These are phyloP conservation scores for Petromus typicus DNA, from an alignment of 2,113 vertebrate genomes.

Conservation along the genomic window DNA sequence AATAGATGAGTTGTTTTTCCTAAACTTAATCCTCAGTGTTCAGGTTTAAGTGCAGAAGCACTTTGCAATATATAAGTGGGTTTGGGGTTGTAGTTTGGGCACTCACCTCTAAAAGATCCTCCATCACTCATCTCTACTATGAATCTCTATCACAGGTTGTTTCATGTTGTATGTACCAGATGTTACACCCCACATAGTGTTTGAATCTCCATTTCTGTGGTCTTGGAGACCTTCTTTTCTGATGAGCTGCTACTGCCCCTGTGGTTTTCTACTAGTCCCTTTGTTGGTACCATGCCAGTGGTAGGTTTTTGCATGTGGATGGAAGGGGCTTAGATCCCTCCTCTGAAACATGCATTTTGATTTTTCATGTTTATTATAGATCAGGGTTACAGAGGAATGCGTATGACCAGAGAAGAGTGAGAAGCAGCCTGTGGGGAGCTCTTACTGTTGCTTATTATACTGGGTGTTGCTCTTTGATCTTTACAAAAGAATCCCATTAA, in stretches of 20 bases:
- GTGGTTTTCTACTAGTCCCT: not conserved
- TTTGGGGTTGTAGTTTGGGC: not conserved
- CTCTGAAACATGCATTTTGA: too few species aligned
- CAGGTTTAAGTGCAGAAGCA: not conserved
- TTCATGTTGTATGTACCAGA: not conserved
- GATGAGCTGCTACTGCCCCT: not conserved
- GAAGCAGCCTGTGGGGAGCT: not conserved
- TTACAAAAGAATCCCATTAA: not conserved
- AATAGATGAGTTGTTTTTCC: not conserved
- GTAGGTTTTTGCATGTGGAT: not conserved
- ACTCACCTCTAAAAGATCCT: not conserved
- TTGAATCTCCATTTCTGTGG: not conserved
- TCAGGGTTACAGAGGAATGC: not conserved
- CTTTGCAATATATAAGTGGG: not conserved
- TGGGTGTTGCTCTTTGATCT: not conserved
- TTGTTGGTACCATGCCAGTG: not conserved
- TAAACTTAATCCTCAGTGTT: not conserved
- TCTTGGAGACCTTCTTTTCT: not conserved
- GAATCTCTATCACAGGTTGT: not conserved
- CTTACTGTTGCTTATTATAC: rapidly evolving
- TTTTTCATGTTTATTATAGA: not conserved
- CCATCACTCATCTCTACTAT: not conserved
- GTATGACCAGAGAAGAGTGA: rapidly evolving
- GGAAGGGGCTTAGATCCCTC: not conserved
- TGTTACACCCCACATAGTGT: not conserved